Conservation (phyloP, 2,888 invertebrate genomes). For the Tridacna crocea region DNA sequence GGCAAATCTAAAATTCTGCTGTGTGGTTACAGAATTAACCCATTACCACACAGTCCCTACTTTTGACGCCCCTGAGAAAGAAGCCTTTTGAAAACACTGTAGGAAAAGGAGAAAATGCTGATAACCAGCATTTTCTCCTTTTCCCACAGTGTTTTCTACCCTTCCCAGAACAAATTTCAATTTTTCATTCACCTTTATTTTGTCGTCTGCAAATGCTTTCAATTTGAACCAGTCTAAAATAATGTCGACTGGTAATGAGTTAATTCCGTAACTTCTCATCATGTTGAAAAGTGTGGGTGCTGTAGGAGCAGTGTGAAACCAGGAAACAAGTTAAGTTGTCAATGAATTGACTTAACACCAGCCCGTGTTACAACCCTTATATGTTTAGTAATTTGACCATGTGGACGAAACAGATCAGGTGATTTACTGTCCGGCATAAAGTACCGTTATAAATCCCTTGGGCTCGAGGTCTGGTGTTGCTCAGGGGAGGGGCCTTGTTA, state of each 20-base stretch:
- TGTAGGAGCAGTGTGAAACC: background rate
- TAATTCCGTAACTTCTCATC: background rate
- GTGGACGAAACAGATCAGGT: constrained; percentile 7
- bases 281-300: no score
- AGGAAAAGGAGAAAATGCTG: constrained; percentile 4
- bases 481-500: constrained; percentile 17
- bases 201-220: no score
- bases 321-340: constrained; percentile 7
- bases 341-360: constrained; percentile 3
- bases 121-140: constrained; percentile 1
- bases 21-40: no score
- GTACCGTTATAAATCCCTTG: background rate
- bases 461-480: background rate
- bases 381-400: constrained; percentile 13
- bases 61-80: no score
- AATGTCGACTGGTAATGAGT: no score
- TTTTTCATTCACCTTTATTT: no score
- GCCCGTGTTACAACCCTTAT: constrained; percentile 7
- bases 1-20: no score
- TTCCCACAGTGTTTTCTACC: constrained; percentile 9
- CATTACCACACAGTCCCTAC: no score
- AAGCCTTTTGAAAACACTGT: no score
- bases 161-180: no score
- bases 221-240: no score
- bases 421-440: constrained; percentile 6